Evolutionary conservation across 2,797 vertebrate genomes (phyloP).

Genomic region (Otolemur crassicaudatus): DNA sequence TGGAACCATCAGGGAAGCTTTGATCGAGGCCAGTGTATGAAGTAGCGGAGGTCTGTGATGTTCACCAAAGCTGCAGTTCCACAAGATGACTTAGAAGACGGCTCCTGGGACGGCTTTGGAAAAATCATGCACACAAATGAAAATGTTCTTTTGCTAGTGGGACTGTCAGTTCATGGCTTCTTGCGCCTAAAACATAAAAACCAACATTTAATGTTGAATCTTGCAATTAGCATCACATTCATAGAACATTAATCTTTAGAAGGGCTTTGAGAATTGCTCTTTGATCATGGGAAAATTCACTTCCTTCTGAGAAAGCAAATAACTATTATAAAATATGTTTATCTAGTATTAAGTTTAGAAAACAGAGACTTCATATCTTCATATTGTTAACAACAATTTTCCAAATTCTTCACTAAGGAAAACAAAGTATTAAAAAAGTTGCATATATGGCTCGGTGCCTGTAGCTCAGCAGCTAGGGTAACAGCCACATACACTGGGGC

Average conservation of each 20-base stretch:
- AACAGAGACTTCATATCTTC: background rate
- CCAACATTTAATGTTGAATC: conserved; percentile 48
- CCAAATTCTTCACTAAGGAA: conserved; percentile 20
- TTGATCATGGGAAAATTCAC: conserved; percentile 47
- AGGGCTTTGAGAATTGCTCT: background rate
- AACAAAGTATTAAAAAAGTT: background rate
- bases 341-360: conserved; percentile 24
- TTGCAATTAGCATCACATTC: background rate
- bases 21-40: conserved; percentile 20
- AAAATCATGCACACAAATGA: conserved; percentile 8
- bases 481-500: no score
- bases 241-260: background rate
- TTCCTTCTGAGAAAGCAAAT: background rate
- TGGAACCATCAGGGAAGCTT: background rate
- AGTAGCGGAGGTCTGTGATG: background rate
- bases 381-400: background rate
- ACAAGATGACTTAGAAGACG: background rate
- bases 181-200: conserved; percentile 90
- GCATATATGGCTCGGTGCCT: background rate
- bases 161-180: conserved; percentile 90
- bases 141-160: conserved; percentile 9
- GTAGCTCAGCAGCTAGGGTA: no score
- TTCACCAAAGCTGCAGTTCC: conserved; percentile 37
- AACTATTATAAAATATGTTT: background rate
- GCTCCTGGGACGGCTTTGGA: background rate